Evolutionary conservation across 2,888 invertebrate genomes (phyloP).

Genomic region (Drosophila barbarae): DNA sequence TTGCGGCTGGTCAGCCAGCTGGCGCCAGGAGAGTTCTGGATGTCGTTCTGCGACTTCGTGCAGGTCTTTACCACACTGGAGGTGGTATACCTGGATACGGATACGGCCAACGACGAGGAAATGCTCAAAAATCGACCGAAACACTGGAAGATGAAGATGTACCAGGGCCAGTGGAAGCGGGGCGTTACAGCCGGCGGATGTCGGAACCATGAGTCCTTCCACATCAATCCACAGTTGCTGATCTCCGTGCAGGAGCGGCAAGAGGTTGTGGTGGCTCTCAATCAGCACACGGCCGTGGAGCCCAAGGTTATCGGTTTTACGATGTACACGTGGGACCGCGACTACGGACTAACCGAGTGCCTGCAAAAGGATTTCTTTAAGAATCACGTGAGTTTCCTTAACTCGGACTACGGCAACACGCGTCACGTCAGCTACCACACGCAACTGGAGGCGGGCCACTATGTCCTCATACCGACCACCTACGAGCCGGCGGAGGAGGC

Average conservation of each 20-base stretch:
- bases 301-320: constrained; percentile 96
- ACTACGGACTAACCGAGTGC: constrained; percentile 83
- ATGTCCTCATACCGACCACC: constrained; percentile 92
- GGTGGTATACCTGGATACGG: constrained; percentile 91
- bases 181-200: constrained; percentile 95
- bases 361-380: constrained; percentile 90
- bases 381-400: constrained; percentile 90
- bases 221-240: constrained; percentile 94
- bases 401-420: constrained; percentile 95
- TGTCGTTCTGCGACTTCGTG: constrained; percentile 90
- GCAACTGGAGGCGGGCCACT: constrained; percentile 89
- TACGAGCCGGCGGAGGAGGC: constrained; percentile 95
- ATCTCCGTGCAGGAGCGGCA: constrained; percentile 88
- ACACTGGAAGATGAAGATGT: constrained; percentile 93
- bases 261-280: constrained; percentile 90
- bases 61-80: constrained; percentile 91
- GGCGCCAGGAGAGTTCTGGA: constrained; percentile 88
- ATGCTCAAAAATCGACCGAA: constrained; percentile 86
- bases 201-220: constrained; percentile 93
- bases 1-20: constrained; percentile 85
- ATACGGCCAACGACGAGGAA: constrained; percentile 91
- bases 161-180: constrained; percentile 91
- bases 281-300: constrained; percentile 94
- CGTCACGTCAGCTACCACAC: constrained; percentile 91
- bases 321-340: constrained; percentile 82